Evolutionary conservation across 2,113 vertebrate species (phyloP).

Genomic region (Galeopterus variegatus): DNA sequence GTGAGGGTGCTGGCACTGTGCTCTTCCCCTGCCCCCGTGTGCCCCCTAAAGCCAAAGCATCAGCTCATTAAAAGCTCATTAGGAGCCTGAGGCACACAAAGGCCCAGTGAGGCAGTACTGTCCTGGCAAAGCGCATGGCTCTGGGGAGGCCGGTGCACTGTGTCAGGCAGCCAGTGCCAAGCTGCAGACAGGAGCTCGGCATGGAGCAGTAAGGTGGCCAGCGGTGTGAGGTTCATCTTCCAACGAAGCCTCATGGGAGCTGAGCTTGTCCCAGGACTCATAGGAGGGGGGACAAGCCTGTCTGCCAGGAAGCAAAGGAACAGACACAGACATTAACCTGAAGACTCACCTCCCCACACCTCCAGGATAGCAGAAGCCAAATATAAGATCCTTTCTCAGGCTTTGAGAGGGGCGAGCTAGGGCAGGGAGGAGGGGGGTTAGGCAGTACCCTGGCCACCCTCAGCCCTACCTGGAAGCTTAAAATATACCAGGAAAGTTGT

Average conservation of each 20-base stretch:
- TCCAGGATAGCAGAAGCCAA: not conserved
- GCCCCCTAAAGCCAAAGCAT: conserved; percentile 70
- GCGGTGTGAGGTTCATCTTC: not conserved
- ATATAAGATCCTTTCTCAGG: not conserved
- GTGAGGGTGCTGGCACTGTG: not conserved
- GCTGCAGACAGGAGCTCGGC: conserved; percentile 58
- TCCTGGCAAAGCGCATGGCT: not conserved
- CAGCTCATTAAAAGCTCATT: conserved; percentile 87
- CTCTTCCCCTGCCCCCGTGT: conserved; percentile 58
- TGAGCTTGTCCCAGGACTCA: not conserved
- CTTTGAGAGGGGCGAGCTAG: not conserved
- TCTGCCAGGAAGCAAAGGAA: not conserved
- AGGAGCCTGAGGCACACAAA: conserved; percentile 72
- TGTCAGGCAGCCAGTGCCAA: conserved; percentile 43
- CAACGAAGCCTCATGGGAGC: not conserved
- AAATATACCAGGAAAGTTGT: not conserved
- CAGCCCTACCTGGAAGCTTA: not conserved
- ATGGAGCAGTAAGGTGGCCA: accelerated
- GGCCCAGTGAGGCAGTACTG: conserved; percentile 29
- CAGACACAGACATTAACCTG: not conserved
- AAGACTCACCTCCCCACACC: not conserved
- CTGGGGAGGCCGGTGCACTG: not conserved
- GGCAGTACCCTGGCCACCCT: not conserved
- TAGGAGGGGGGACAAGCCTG: not conserved
- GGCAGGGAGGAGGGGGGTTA: not conserved